A percentile compares a stretch with the other conserved stretches of the same genome.
Evolutionary conservation across 1,140 invertebrate species (phyloP).

Genomic region (Zaprionus nigranus): DNA sequence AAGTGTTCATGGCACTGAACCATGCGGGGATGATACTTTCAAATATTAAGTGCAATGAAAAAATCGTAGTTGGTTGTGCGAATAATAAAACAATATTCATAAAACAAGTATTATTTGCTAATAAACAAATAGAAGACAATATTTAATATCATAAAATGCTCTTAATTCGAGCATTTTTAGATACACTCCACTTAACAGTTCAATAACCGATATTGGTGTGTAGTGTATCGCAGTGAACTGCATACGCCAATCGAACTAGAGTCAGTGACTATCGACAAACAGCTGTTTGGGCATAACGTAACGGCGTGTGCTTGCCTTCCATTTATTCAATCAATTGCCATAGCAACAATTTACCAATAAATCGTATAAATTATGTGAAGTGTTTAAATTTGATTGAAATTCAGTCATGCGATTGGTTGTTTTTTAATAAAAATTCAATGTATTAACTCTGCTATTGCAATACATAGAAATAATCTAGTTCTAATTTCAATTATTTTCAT

Average conservation of each 20-base stretch:
- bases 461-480: conserved; percentile 14
- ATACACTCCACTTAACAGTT: not conserved
- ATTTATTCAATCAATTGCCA: conserved; percentile 43
- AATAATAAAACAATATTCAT: too few species aligned
- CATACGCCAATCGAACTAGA: conserved; percentile 9
- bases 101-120: not conserved
- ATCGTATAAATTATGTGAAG: conserved; percentile 47
- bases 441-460: conserved; percentile 8
- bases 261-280: conserved; percentile 12
- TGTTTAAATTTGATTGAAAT: conserved; percentile 13
- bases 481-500: conserved; percentile 26
- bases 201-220: not conserved
- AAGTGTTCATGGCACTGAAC: not conserved
- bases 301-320: conserved; percentile 34
- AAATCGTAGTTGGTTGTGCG: not conserved
- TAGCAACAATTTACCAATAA: conserved; percentile 34
- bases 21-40: conserved; percentile 16
- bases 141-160: not conserved
- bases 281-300: conserved; percentile 27
- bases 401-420: conserved; percentile 24
- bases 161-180: too few species aligned
- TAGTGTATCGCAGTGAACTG: conserved; percentile 2
- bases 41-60: not conserved
- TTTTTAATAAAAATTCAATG: conserved; percentile 26
- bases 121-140: not conserved